phyloP scores from a whole-genome alignment of 2,888 invertebrate genomes.

The Drosophila pseudotalamancana region DNA sequence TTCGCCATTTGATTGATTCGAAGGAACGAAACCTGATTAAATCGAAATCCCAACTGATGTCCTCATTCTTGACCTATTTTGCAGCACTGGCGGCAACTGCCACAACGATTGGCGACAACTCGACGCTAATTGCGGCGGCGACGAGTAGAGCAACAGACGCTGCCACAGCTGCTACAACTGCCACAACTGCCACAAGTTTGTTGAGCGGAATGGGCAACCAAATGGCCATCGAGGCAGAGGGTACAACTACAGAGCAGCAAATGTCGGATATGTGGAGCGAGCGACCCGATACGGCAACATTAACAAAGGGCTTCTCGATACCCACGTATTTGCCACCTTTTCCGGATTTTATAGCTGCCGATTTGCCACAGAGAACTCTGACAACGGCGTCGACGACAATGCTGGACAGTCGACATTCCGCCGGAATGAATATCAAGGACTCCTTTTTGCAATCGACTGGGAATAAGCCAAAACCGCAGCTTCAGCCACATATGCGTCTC shows the following conservation, averaged over 20 bases:
- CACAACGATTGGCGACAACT: constrained; percentile 46
- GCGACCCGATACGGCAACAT: constrained; percentile 73
- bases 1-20: background rate
- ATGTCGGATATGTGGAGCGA: constrained; percentile 61
- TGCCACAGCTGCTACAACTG: background rate
- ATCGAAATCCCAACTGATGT: constrained; percentile 30
- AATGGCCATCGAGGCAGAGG: constrained; percentile 23
- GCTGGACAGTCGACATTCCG: constrained; percentile 18
- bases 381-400: constrained; percentile 36
- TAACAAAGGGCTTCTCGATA: constrained; percentile 81
- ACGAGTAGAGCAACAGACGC: constrained; percentile 24
- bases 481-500: constrained; percentile 64
- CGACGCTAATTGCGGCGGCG: constrained; percentile 58
- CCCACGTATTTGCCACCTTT: constrained; percentile 82
- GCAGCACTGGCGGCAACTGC: constrained; percentile 74
- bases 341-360: constrained; percentile 78
- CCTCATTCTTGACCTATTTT: constrained; percentile 65
- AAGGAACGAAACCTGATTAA: constrained; percentile 4
- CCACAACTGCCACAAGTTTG: constrained; percentile 1
- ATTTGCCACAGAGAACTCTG: constrained; percentile 58
- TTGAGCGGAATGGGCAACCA: constrained; percentile 44
- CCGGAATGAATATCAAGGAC: constrained; percentile 2
- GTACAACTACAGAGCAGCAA: constrained; percentile 36
- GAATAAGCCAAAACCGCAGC: constrained; percentile 44
- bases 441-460: constrained; percentile 9